phyloP scores from a whole-genome alignment of 2,113 vertebrate species.

The Camelus dromedarius region DNA sequence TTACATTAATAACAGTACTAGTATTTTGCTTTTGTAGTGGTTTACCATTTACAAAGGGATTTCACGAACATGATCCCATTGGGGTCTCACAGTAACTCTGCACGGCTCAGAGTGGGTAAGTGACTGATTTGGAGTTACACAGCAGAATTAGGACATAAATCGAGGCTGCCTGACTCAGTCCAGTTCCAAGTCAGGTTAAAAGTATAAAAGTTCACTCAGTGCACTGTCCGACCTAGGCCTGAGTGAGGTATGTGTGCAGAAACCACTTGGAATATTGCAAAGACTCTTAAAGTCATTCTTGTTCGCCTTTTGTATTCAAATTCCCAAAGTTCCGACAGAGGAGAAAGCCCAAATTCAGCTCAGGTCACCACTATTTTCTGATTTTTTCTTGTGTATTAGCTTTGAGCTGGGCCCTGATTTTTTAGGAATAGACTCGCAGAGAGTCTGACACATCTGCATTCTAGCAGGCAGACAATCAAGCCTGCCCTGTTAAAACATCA shows the following conservation, averaged over 20 bases:
- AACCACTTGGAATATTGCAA: background rate
- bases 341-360: background rate
- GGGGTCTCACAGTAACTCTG: background rate
- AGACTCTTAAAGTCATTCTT: background rate
- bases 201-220: background rate
- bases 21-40: background rate
- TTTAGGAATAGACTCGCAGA: background rate
- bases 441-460: conserved; percentile 34
- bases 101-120: background rate
- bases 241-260: background rate
- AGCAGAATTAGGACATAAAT: background rate
- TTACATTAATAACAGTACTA: conserved; percentile 3
- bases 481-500: conserved; percentile 43
- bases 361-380: background rate
- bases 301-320: conserved; percentile 48
- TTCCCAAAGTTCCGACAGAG: background rate
- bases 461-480: background rate
- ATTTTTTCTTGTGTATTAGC: background rate
- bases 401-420: background rate
- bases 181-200: background rate
- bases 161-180: background rate
- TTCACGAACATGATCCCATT: background rate
- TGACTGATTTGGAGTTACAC: background rate
- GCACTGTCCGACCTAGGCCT: background rate
- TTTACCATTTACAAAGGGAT: conserved; percentile 39